These are phyloP conservation scores for Phyllopteryx taeniolatus DNA, from an alignment of 2,113 vertebrate species.

Conservation along the genomic window DNA sequence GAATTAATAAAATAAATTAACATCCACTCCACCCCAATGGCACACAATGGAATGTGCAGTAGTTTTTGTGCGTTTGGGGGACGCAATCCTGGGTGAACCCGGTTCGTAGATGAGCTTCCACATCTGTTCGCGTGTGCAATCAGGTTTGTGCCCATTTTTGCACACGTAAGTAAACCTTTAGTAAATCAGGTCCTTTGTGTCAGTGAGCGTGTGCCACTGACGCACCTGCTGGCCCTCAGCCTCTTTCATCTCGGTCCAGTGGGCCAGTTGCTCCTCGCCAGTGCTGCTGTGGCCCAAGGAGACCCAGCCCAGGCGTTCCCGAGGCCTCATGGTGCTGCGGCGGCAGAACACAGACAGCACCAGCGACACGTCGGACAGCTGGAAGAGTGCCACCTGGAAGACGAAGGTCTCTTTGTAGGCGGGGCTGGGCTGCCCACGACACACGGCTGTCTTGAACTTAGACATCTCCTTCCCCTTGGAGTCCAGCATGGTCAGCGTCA, in stretches of 20 bases:
- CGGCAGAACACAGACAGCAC: constrained; percentile 91
- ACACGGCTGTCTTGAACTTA: constrained; percentile 91
- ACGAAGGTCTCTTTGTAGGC: constrained; percentile 96
- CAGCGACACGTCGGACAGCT: constrained; percentile 94
- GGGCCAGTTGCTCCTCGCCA: constrained; percentile 88
- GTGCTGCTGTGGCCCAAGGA: constrained; percentile 93
- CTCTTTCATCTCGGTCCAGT: constrained; percentile 96
- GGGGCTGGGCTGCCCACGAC: constrained; percentile 91
- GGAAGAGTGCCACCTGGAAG: constrained; percentile 96
- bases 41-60: background rate
- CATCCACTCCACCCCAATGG: no score
- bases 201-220: constrained; percentile 89
- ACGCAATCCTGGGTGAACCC: no score
- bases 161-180: background rate
- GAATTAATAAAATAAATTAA: background rate
- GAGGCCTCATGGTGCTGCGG: constrained; percentile 87
- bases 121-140: background rate
- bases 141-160: background rate
- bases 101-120: background rate
- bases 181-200: constrained; percentile 71
- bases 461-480: constrained; percentile 98
- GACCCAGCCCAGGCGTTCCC: constrained; percentile 93
- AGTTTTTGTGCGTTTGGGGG: background rate
- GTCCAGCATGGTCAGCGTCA: constrained; percentile 93
- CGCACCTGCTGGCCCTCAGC: constrained; percentile 93